Base-by-base conservation (phyloP, 2,113 vertebrate genomes). In the Plectropomus leopardus region DNA sequence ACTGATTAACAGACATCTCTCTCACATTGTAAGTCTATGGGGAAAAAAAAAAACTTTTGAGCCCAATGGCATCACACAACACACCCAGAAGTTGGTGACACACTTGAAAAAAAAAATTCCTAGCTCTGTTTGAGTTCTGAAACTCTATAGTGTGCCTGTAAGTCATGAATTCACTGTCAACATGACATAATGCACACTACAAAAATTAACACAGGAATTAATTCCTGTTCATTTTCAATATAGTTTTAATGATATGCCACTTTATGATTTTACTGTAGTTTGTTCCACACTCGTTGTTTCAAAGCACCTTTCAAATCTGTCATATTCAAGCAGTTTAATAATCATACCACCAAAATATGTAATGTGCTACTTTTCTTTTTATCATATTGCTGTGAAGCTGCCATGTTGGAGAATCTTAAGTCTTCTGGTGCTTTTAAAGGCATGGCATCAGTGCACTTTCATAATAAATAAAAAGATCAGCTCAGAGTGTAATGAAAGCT, bases 391-490 rank as follows among this genome's bases (percentile, higher is more conserved):
- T 40, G 55, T 23, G 7, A 83, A 83, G 32, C 60, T 55, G 57
- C 28, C 58, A 71, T n/a, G 47, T 28, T 67, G 23, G n/a, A 48
- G 26, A 45, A 65, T 72, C 79, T 73, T 86, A 83, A 76, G 83
- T 85, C 72, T 60, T 61, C 54, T 84, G 24, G 5, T 44, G 59
- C 71, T 80, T 83, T 83, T 44, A 58, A 80, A 80, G 75, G 48
- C 63, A 61, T 2, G 32, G 71, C n/a, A 83, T 86, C 79, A 83
- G 70, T 66, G 15, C 44, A 53, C 45, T 72, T 84, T 83, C 66
- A 82, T 69, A 48, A 81, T 83, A 84, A 83, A 89, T 90, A 75
- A 86, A 84, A 87, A 82, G 66, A 73, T 66, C 53, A 28, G 45
- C 63, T 74, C 50, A 32, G 42, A 74, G 48, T 72, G 45, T 68